These are phyloP conservation scores for Vombatus ursinus DNA, from an alignment of 2,113 vertebrate species.

Conservation along the genomic window DNA sequence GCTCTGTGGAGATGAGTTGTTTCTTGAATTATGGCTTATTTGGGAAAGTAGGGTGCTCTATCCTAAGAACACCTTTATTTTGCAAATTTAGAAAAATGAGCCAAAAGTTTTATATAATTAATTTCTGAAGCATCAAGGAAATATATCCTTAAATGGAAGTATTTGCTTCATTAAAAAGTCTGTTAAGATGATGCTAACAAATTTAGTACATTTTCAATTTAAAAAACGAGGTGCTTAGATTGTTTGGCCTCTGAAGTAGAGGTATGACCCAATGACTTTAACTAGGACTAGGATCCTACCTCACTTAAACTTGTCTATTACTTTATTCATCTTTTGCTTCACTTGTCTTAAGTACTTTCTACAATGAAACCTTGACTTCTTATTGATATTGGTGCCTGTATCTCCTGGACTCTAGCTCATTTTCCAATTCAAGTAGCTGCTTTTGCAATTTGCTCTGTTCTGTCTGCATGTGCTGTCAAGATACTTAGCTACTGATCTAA, in stretches of 20 bases:
- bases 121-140: slow-evolving; percentile 51
- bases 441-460: neutral
- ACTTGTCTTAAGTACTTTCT: neutral
- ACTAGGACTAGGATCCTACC: neutral
- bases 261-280: neutral
- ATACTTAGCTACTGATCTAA: neutral
- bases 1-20: slow-evolving; percentile 28
- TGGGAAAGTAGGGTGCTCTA: slow-evolving; percentile 19
- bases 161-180: slow-evolving; percentile 59
- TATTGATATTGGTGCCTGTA: neutral
- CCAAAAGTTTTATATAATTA: slow-evolving; percentile 43
- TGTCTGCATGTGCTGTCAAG: neutral
- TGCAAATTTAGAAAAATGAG: slow-evolving; percentile 35
- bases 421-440: neutral
- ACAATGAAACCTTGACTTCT: neutral
- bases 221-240: neutral
- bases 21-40: slow-evolving; percentile 54
- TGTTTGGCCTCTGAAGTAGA: neutral
- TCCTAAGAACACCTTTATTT: slow-evolving; percentile 55
- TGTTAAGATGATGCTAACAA: slow-evolving; percentile 39
- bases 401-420: neutral
- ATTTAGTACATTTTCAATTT: slow-evolving; percentile 29
- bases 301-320: neutral
- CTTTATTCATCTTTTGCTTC: neutral
- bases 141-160: slow-evolving; percentile 32